Evolutionary conservation across 1,140 invertebrate species (phyloP), one percentile per base, ranked within the genome.

Genomic region (Ridgeia piscesae): DNA sequence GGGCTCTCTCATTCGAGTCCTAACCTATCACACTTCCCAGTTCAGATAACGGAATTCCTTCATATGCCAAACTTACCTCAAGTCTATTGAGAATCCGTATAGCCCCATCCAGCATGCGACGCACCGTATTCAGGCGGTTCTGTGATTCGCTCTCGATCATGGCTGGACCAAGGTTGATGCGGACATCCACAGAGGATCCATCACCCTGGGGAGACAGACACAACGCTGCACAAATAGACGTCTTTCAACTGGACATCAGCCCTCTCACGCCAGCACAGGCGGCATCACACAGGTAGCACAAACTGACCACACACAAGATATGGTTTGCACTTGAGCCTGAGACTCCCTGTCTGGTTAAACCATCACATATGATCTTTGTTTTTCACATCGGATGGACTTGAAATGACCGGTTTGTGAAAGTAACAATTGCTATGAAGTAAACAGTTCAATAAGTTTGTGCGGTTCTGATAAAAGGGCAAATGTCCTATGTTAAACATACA

Each of bases 181-280:
- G 96, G 89, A 96, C 95, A 94, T 96, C 95, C 34, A 96, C 94
- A 31, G 95, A 95, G 35, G 95, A 95, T 11, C 96, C 95, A 94
- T 96, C 95, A 93, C 95, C 93, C 95, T 96, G 77, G 94, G 93
- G 91, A 89, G 48, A 93, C 27, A 34, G 35, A 35, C 42, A 88
- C 21, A 88, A 9, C 11, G 58, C 58, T 77, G 27, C 58, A 77
- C 58, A 77, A 77, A 21, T 77, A 77, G 27, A 31, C 58, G 58
- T 77, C 58, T 77, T 4, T 27, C 27, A 21, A 21, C 27, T 31
- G 27, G 17, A 77, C 58, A 77, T 31, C 58, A 77, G 58, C 27
- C 11, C 58, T 27, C 2, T 77, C 11, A 77, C 58, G 27, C 58
- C 58, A 77, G 58, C 58, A 77, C 58, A 77, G 17, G 27, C 58